A percentile compares a stretch with the other conserved stretches of the same genome.
Evolutionary conservation across 2,113 vertebrate species (phyloP).

Genomic region (Platycercus adscitus): DNA sequence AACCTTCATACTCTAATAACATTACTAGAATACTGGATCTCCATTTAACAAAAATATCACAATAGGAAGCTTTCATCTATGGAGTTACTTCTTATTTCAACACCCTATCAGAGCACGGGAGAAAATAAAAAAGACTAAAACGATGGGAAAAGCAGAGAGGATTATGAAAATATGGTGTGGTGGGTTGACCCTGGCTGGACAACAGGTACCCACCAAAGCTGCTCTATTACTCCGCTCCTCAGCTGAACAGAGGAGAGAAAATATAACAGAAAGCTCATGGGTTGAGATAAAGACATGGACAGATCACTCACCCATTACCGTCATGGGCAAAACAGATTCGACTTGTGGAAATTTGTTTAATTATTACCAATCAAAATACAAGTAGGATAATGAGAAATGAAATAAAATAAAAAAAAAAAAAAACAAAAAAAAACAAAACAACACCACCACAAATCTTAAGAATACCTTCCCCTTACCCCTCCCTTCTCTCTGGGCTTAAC

Average conservation of each 20-base stretch:
- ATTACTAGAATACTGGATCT: neutral
- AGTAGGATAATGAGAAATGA: neutral
- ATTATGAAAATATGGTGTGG: neutral
- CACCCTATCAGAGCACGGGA: neutral
- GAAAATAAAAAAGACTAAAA: neutral
- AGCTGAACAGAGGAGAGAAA: neutral
- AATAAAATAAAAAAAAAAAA: neutral
- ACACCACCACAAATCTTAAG: neutral
- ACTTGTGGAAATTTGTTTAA: neutral
- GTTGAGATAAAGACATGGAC: neutral
- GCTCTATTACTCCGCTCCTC: neutral
- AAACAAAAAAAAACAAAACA: rapidly evolving
- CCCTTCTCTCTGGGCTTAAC: neutral
- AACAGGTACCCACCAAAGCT: neutral
- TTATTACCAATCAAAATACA: neutral
- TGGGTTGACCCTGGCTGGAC: neutral
- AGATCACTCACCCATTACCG: neutral
- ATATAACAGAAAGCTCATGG: neutral
- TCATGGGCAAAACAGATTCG: neutral
- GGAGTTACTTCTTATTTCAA: neutral
- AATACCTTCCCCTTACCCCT: neutral
- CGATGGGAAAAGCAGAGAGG: neutral
- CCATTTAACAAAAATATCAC: neutral
- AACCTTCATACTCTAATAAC: neutral
- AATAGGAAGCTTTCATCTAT: neutral